These are phyloP conservation scores for Cheilosia urbana DNA, from an alignment of 2,888 invertebrate species.

Conservation along the genomic window DNA sequence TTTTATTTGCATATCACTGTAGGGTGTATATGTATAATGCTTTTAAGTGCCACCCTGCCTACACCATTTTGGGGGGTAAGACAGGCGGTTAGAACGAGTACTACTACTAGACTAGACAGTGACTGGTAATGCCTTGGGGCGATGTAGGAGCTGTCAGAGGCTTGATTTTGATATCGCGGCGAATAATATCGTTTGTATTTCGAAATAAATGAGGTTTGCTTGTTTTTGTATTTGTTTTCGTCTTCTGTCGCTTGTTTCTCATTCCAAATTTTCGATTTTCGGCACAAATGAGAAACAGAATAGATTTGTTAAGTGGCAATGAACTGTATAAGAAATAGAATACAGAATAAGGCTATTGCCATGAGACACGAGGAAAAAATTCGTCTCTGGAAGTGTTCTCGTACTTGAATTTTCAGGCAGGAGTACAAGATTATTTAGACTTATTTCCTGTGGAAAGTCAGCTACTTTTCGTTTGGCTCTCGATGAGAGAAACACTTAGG, in stretches of 20 bases:
- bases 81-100: conserved; percentile 25
- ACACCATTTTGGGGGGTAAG: conserved; percentile 18
- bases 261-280: conserved; percentile 18
- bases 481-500: too few species aligned
- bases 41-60: conserved; percentile 66
- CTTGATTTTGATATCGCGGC: conserved; percentile 68
- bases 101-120: conserved; percentile 19
- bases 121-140: conserved; percentile 61
- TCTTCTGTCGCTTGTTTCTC: background rate
- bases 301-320: too few species aligned
- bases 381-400: too few species aligned
- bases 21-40: conserved; percentile 66
- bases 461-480: too few species aligned
- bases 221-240: conserved; percentile 33
- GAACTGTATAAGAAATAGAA: too few species aligned
- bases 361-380: too few species aligned
- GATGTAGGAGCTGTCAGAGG: conserved; percentile 62
- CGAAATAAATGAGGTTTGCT: conserved; percentile 68
- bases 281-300: background rate
- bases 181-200: conserved; percentile 69
- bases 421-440: too few species aligned
- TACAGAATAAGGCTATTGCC: too few species aligned
- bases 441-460: too few species aligned
- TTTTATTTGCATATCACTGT: conserved; percentile 71
- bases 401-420: too few species aligned